phyloP scores from a whole-genome alignment of 1,140 invertebrate species.

The Neodiprion lecontei region DNA sequence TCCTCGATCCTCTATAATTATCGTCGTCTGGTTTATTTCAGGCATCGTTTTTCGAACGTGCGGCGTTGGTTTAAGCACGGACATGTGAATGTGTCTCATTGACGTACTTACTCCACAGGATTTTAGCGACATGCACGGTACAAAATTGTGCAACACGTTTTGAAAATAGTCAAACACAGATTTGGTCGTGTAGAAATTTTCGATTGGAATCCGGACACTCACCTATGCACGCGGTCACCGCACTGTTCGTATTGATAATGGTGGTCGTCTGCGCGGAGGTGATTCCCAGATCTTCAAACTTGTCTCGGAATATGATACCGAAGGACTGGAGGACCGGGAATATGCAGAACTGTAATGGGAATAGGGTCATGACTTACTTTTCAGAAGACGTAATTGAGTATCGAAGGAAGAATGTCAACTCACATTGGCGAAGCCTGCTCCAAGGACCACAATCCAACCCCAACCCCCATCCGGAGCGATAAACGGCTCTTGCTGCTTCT shows the following conservation, averaged over 20 bases:
- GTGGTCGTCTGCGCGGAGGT: conserved; percentile 68
- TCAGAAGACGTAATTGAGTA: too few species aligned
- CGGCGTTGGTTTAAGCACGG: too few species aligned
- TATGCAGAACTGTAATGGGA: conserved; percentile 65
- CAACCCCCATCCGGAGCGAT: conserved; percentile 71
- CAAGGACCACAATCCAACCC: conserved; percentile 73
- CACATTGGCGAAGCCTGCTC: conserved; percentile 67
- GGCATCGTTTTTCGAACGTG: too few species aligned
- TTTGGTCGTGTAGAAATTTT: too few species aligned
- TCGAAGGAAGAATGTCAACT: conserved; percentile 41
- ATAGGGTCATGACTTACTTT: background rate
- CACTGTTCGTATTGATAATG: conserved; percentile 72
- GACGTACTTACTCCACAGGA: too few species aligned
- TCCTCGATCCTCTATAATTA: too few species aligned
- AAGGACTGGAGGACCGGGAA: conserved; percentile 72
- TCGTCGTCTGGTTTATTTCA: too few species aligned
- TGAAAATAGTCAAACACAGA: too few species aligned
- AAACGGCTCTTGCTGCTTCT: conserved; percentile 40
- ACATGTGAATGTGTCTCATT: too few species aligned
- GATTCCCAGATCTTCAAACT: conserved; percentile 64
- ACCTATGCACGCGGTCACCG: conserved; percentile 69
- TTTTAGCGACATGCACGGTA: too few species aligned
- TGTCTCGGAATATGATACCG: conserved; percentile 70
- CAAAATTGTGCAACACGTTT: too few species aligned
- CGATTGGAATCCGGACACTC: conserved; percentile 24